A percentile compares a stretch with the other conserved stretches of the same genome.
Conservation (phyloP, 2,113 vertebrate species). For the Spilogale gracilis region DNA sequence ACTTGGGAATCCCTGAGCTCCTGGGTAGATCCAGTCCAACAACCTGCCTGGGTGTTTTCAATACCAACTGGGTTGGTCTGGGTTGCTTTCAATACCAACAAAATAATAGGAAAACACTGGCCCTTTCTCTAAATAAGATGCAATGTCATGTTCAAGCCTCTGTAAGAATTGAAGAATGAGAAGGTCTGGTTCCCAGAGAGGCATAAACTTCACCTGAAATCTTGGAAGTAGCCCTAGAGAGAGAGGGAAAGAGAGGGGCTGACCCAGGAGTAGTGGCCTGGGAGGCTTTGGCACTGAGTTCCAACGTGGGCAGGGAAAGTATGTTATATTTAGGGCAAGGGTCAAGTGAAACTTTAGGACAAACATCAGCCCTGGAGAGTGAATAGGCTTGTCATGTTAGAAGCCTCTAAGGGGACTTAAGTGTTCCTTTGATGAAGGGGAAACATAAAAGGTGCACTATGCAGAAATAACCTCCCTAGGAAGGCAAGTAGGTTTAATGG, state of each 20-base stretch:
- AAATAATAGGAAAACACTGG: background rate
- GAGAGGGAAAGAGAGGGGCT: background rate
- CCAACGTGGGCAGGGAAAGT: background rate
- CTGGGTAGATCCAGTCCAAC: background rate
- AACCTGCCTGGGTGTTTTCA: background rate
- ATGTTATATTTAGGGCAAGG: background rate
- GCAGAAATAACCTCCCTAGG: conserved; percentile 16
- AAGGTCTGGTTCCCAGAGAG: background rate
- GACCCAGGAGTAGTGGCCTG: background rate
- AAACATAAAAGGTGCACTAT: background rate
- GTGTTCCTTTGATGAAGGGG: conserved; percentile 26
- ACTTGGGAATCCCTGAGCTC: background rate
- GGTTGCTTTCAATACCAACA: background rate
- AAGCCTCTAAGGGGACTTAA: background rate
- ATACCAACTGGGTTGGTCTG: background rate
- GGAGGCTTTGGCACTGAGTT: background rate
- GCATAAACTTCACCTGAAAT: background rate
- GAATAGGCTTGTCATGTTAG: background rate
- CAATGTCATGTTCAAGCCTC: background rate
- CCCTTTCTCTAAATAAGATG: conserved; percentile 28
- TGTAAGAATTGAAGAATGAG: background rate
- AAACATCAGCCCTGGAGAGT: background rate
- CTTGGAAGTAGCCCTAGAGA: background rate
- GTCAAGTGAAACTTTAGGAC: conserved; percentile 21
- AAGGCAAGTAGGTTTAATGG: background rate